Conservation (phyloP, 2,888 invertebrate genomes). For the Cistogaster globosa region DNA sequence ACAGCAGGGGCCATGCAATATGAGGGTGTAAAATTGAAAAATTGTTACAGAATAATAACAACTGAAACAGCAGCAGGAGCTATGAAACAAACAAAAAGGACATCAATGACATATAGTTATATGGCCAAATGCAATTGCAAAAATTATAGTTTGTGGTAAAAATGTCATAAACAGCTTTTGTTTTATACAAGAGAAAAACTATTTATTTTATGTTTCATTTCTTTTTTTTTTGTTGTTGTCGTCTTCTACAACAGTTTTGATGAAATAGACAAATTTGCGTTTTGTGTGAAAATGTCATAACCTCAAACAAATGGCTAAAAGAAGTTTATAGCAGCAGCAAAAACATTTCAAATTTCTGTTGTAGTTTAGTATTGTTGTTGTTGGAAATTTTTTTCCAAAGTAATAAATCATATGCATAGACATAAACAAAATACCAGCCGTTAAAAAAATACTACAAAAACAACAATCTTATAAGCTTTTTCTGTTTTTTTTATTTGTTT, state of each 20-base stretch:
- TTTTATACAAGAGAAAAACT: constrained; percentile 65
- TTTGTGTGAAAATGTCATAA: constrained; percentile 74
- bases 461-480: constrained; percentile 15
- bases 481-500: not conserved
- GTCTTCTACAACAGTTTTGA: constrained; percentile 74
- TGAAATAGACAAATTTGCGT: constrained; percentile 82
- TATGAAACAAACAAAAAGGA: constrained; percentile 41
- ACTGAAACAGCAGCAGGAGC: not conserved
- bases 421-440: constrained; percentile 70
- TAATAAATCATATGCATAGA: constrained; percentile 71
- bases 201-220: constrained; percentile 67
- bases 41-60: constrained; percentile 37
- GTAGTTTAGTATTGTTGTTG: constrained; percentile 47
- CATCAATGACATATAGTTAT: constrained; percentile 63
- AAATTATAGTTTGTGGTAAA: constrained; percentile 63
- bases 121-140: constrained; percentile 55
- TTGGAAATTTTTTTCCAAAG: constrained; percentile 55
- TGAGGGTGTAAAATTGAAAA: constrained; percentile 51
- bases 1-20: constrained; percentile 20
- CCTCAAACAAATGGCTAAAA: constrained; percentile 70
- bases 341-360: constrained; percentile 45
- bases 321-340: constrained; percentile 59
- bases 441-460: constrained; percentile 49
- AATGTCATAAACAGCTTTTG: constrained; percentile 72
- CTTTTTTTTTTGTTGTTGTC: constrained; percentile 19